Evolutionary conservation across 2,888 invertebrate species (phyloP).

Genomic region (Tyria jacobaeae): DNA sequence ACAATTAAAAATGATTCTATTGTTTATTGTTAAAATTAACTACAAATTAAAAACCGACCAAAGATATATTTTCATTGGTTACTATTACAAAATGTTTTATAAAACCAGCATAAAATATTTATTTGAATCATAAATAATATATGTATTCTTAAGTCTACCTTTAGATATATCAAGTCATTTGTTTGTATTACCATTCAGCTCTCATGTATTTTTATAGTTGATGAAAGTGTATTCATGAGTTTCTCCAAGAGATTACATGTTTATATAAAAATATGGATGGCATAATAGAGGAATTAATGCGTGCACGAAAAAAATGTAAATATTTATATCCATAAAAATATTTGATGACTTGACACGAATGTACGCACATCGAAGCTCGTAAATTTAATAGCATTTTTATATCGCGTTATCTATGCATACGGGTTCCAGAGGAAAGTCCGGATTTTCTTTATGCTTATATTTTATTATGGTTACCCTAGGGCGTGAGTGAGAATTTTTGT

Average conservation of each 20-base stretch:
- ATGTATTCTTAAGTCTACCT: slow-evolving; percentile 28
- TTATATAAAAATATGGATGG: slow-evolving; percentile 48
- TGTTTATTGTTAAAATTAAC: background rate
- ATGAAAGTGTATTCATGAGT: slow-evolving; percentile 51
- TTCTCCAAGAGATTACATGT: slow-evolving; percentile 51
- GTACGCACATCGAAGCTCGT: slow-evolving; percentile 54
- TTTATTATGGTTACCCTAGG: slow-evolving; percentile 58
- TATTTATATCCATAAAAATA: slow-evolving; percentile 52
- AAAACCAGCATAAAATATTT: no score
- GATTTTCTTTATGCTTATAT: slow-evolving; percentile 58
- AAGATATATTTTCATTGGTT: background rate
- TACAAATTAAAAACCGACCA: background rate
- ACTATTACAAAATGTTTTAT: background rate
- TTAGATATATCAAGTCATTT: slow-evolving; percentile 48
- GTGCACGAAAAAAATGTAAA: slow-evolving; percentile 46
- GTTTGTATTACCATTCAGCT: slow-evolving; percentile 38
- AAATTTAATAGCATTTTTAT: slow-evolving; percentile 63
- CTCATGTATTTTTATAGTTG: slow-evolving; percentile 46
- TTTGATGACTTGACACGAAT: slow-evolving; percentile 48
- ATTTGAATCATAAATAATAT: slow-evolving; percentile 1
- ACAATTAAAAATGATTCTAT: no score
- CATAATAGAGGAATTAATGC: slow-evolving; percentile 54
- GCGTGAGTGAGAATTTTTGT: slow-evolving; percentile 52
- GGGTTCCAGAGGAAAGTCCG: slow-evolving; percentile 50
- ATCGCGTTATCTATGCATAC: slow-evolving; percentile 60